Evolutionary conservation across 2,113 vertebrate genomes (phyloP).

Genomic region (Heterocephalus glaber): DNA sequence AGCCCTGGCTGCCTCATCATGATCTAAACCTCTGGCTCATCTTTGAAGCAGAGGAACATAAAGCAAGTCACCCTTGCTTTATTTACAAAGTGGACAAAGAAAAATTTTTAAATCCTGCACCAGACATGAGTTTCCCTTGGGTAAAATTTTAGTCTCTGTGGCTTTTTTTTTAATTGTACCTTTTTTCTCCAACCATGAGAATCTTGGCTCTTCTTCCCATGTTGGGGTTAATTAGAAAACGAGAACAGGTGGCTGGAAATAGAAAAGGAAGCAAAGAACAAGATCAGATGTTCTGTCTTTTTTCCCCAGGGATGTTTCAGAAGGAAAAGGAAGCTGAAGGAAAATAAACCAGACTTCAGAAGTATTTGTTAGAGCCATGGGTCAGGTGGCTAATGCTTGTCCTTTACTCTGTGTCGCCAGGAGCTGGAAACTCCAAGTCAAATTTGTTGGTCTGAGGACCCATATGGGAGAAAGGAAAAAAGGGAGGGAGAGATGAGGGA

Average conservation of each 20-base stretch:
- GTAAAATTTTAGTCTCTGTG: neutral
- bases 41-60: neutral
- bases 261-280: constrained; percentile 56
- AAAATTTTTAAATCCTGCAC: neutral
- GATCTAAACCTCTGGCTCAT: neutral
- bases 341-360: constrained; percentile 13
- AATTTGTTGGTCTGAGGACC: neutral
- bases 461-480: neutral
- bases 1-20: neutral
- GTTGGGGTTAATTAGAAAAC: constrained; percentile 69
- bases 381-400: neutral
- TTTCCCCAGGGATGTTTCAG: constrained; percentile 26
- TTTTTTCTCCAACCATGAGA: neutral
- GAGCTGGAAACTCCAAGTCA: neutral
- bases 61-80: neutral
- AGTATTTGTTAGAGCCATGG: neutral
- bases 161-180: neutral
- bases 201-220: constrained; percentile 55
- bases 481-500: neutral
- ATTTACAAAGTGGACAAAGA: neutral
- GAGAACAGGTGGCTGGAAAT: constrained; percentile 70
- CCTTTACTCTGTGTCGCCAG: neutral
- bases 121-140: neutral
- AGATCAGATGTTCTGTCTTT: constrained; percentile 41
- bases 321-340: constrained; percentile 49